Evolutionary conservation across 2,113 vertebrate species (phyloP), one percentile per base, ranked within the genome.

Genomic region (Cisticola juncidis): DNA sequence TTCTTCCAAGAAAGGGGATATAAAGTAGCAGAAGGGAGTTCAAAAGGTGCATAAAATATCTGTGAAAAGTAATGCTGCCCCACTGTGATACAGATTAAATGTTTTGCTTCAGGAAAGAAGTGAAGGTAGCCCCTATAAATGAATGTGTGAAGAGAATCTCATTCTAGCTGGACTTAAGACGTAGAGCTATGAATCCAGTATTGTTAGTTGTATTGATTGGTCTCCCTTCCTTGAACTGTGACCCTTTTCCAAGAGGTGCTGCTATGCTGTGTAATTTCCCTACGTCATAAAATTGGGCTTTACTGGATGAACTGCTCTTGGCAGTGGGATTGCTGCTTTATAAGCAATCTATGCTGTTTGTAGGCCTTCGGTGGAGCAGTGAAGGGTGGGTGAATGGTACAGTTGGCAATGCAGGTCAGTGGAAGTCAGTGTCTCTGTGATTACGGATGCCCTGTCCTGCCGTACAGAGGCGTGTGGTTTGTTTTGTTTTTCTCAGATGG

Each of bases 181-280:
- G 25, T 42, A 25, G 44, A 90, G 33, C 64, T 66, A 8, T 85
- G 40, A 60, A n/a, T 73, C 68, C 68, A 48, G 0, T 66, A 57
- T 69, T 18, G 9, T 19, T 81, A 74, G 26, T 81, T 84, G 51
- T 53, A n/a, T 35, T 69, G 83, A 45, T 79, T 60, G 76, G 48
- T 86, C 31, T 92, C 57, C 69, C n/a, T 84, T 57, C n/a, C 48
- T 84, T 85, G 81, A 92, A 90, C 66, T 45, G 19, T 6, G 29
- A 31, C 33, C n/a, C 45, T 79, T 85, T 89, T 68, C 42, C 36
- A 57, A 25, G 84, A 91, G 89, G 81, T 95, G 84, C 86, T 78
- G 77, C 82, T 88, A 80, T 58, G 36, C 54, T 72, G n/a, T 62
- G 38, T 79, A 20, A 79, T 80, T 68, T 68, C 22, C 56, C 16